Conservation (phyloP, 2,888 invertebrate species). For the Actias luna region DNA sequence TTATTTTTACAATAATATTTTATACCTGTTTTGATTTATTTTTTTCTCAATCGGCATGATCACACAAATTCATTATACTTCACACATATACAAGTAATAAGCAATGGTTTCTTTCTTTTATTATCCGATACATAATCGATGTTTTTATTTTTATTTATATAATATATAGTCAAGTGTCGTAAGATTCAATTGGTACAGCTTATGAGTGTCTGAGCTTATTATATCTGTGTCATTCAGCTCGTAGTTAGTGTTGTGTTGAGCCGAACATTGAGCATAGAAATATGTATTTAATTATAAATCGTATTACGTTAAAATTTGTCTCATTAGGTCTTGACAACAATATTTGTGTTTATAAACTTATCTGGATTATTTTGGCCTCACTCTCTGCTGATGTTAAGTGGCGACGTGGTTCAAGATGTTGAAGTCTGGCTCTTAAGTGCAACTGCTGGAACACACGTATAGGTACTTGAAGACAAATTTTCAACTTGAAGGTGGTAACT, state of each 20-base stretch:
- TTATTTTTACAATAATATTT: constrained; percentile 24
- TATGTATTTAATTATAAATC: neutral
- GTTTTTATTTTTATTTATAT: constrained; percentile 29
- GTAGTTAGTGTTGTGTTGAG: neutral
- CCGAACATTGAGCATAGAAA: neutral
- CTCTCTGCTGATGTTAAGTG: too few relatives aligned
- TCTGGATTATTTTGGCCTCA: too few relatives aligned
- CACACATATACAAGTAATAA: constrained; percentile 32
- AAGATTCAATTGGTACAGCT: neutral
- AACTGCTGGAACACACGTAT: too few relatives aligned
- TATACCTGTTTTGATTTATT: neutral
- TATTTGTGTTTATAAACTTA: too few relatives aligned
- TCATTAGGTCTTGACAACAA: too few relatives aligned
- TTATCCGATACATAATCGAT: constrained; percentile 32
- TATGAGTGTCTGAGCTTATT: neutral
- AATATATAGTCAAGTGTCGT: constrained; percentile 31
- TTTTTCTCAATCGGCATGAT: constrained; percentile 50
- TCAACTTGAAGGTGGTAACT: too few relatives aligned
- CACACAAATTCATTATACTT: constrained; percentile 41
- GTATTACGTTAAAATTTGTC: neutral
- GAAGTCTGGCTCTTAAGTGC: too few relatives aligned
- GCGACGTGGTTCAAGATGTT: too few relatives aligned
- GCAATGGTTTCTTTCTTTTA: constrained; percentile 9
- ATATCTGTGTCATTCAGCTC: neutral
- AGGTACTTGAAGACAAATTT: too few relatives aligned